phyloP scores from a whole-genome alignment of 2,797 vertebrate genomes.

The Tachyglossus aculeatus region DNA sequence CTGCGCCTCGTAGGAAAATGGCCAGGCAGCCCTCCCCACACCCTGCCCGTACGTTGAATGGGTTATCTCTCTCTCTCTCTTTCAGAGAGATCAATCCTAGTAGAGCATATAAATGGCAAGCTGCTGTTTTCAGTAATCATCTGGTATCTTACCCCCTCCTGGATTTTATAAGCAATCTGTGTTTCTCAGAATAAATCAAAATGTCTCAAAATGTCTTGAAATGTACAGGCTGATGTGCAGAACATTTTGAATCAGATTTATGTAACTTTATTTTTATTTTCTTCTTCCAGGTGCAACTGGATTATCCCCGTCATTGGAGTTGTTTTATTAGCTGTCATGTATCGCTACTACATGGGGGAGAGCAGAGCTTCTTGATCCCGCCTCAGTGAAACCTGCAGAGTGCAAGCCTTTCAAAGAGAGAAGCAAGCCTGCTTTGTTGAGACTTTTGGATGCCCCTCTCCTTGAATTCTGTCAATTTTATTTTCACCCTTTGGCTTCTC shows the following conservation, averaged over 20 bases:
- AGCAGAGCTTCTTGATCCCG: conserved; percentile 81
- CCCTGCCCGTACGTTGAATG: neutral
- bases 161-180: neutral
- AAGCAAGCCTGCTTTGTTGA: conserved; percentile 6
- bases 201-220: neutral
- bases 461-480: conserved; percentile 17
- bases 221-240: neutral
- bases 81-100: no score
- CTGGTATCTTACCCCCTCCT: neutral
- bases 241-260: neutral
- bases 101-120: no score
- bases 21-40: neutral
- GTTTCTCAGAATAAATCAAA: neutral
- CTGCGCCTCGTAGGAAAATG: neutral
- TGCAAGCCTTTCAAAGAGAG: conserved; percentile 2
- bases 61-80: no score
- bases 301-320: conserved; percentile 85
- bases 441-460: neutral
- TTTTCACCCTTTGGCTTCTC: conserved; percentile 32
- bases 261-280: neutral
- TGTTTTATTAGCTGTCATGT: conserved; percentile 82
- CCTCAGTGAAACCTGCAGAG: conserved; percentile 31
- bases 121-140: no score
- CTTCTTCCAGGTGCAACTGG: conserved; percentile 79
- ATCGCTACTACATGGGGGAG: conserved; percentile 86